These are phyloP conservation scores for Heliothis virescens DNA, from an alignment of 1,140 invertebrate species.

Conservation along the genomic window DNA sequence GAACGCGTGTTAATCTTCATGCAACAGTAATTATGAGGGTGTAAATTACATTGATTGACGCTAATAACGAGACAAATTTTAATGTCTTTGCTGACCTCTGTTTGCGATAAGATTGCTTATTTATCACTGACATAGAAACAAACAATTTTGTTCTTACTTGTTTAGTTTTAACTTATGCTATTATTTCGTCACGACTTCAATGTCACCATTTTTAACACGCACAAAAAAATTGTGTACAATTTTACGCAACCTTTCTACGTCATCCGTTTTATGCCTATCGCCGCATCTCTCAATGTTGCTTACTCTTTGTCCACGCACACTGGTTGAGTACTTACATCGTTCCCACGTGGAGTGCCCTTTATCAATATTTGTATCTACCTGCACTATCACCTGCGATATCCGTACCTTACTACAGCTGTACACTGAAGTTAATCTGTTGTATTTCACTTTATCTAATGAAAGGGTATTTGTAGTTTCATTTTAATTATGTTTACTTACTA, in stretches of 20 bases:
- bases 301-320: slow-evolving; percentile 27
- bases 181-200: too few relatives aligned
- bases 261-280: slow-evolving; percentile 1
- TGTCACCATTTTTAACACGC: too few relatives aligned
- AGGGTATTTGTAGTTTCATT: background rate
- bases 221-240: background rate
- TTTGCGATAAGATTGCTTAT: background rate
- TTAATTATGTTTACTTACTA: background rate
- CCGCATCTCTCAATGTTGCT: background rate
- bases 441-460: background rate
- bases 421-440: slow-evolving; percentile 26
- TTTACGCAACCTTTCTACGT: background rate
- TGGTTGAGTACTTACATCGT: slow-evolving; percentile 6
- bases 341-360: slow-evolving; percentile 47
- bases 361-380: slow-evolving; percentile 56
- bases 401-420: slow-evolving; percentile 33
- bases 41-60: background rate
- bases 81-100: background rate
- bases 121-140: background rate
- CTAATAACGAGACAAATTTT: background rate
- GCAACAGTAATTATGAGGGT: background rate
- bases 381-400: slow-evolving; percentile 52
- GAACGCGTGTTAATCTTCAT: background rate
- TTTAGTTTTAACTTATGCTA: too few relatives aligned
- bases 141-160: background rate